These are phyloP conservation scores for Indicator maculatus DNA, from an alignment of 2,113 vertebrate species.

Conservation along the genomic window DNA sequence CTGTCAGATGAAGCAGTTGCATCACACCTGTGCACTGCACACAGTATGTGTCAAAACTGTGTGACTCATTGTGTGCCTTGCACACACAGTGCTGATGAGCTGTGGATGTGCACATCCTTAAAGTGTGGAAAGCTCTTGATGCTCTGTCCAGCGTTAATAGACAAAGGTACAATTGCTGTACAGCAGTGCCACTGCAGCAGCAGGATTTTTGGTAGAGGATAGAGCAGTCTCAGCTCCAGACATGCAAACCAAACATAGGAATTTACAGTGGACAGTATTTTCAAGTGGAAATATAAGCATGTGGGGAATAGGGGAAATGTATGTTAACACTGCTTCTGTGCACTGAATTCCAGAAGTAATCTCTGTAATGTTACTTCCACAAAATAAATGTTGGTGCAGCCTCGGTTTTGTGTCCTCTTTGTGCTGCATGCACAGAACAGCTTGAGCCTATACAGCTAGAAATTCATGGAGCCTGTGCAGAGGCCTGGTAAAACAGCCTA, in stretches of 20 bases:
- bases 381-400: not conserved
- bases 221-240: not conserved
- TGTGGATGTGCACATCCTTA: not conserved
- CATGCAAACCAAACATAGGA: not conserved
- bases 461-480: not conserved
- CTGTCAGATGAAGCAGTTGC: not conserved
- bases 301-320: not conserved
- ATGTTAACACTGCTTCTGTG: not conserved
- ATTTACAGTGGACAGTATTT: not conserved
- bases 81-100: not conserved
- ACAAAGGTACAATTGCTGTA: fast-evolving
- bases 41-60: fast-evolving
- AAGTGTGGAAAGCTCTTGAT: not conserved
- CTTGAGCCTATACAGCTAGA: not conserved
- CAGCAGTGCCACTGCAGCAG: not conserved
- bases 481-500: not conserved
- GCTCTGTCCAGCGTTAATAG: not conserved
- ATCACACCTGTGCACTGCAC: fast-evolving
- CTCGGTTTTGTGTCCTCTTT: not conserved
- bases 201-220: not conserved
- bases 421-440: not conserved
- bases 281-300: not conserved
- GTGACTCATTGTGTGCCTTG: fast-evolving
- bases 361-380: not conserved
- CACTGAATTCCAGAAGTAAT: not conserved